Evolutionary conservation across 2,888 invertebrate genomes (phyloP).

Genomic region (Himalopsyche japonica): DNA sequence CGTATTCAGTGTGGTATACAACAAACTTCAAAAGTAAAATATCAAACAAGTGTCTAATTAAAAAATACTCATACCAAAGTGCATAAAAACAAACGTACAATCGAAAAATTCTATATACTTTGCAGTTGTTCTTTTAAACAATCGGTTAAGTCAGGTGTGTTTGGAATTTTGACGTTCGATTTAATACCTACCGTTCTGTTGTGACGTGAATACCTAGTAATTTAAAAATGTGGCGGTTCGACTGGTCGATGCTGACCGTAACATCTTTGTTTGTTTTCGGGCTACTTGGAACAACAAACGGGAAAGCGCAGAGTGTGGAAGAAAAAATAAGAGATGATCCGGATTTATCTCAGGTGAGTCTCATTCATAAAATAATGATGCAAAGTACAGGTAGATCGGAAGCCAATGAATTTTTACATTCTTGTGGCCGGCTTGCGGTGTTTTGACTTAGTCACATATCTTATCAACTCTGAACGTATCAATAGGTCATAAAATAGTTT

Average conservation of each 20-base stretch:
- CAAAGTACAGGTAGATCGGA: no score
- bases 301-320: conserved; percentile 24
- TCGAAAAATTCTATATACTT: neutral
- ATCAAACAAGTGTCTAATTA: neutral
- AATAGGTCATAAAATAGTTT: no score
- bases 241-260: conserved; percentile 17
- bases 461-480: no score
- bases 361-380: neutral
- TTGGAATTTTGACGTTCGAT: conserved; percentile 16
- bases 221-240: conserved; percentile 21
- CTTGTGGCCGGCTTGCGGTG: no score
- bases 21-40: neutral
- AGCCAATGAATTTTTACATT: no score
- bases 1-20: neutral
- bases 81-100: neutral
- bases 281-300: conserved; percentile 13
- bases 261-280: conserved; percentile 17
- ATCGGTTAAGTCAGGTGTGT: conserved; percentile 7
- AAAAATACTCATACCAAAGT: neutral
- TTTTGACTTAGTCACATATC: no score
- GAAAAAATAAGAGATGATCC: conserved; percentile 38
- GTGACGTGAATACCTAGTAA: neutral
- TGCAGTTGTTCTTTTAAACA: neutral
- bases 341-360: conserved; percentile 38
- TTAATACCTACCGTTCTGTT: conserved; percentile 3